phyloP scores from a whole-genome alignment of 2,113 vertebrate genomes.

The Vidua macroura region DNA sequence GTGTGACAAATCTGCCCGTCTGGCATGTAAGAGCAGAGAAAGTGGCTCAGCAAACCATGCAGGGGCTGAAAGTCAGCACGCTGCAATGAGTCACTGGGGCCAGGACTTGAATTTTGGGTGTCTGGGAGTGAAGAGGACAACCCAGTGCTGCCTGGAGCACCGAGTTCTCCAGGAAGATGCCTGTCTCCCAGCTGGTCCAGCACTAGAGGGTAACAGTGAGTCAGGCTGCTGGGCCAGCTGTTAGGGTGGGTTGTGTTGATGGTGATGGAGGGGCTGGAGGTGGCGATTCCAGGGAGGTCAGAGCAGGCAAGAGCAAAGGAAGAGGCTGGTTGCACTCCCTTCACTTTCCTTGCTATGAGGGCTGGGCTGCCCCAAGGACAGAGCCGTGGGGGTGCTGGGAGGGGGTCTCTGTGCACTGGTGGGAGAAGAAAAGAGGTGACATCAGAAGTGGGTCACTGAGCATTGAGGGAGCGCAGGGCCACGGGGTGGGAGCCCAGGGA shows the following conservation, averaged over 20 bases:
- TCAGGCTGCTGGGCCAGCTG: background rate
- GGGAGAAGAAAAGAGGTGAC: background rate
- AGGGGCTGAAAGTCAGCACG: background rate
- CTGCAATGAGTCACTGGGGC: accelerated
- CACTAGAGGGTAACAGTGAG: constrained; percentile 61
- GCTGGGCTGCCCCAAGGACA: background rate
- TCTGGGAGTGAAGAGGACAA: background rate
- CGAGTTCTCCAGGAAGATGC: background rate
- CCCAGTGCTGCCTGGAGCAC: accelerated
- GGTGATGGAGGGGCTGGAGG: background rate
- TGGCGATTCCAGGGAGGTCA: background rate
- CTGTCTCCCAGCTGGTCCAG: background rate
- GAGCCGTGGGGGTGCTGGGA: background rate
- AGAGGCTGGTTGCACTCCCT: background rate
- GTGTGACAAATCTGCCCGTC: background rate
- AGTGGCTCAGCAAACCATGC: background rate
- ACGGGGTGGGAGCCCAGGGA: background rate
- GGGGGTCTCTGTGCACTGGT: background rate
- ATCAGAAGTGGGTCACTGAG: accelerated
- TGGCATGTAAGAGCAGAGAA: background rate
- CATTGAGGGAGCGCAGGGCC: accelerated
- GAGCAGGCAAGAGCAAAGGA: background rate
- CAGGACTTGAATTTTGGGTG: background rate
- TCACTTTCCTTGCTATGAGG: accelerated
- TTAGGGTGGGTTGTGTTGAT: background rate